phyloP scores from a whole-genome alignment of 2,113 vertebrate genomes.

The Elephantulus edwardii region DNA sequence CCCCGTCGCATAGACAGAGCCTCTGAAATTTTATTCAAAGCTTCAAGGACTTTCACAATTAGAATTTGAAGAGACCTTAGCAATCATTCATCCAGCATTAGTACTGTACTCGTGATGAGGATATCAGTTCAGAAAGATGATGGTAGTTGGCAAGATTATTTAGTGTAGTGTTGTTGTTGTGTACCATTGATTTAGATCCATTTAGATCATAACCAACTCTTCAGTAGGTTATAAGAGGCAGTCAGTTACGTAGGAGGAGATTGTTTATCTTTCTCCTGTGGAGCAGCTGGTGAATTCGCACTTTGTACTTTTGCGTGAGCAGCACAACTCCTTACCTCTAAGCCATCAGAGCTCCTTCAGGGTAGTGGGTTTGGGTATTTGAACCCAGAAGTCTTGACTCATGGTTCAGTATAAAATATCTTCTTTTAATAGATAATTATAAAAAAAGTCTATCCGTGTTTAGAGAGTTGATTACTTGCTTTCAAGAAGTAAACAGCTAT shows the following conservation, averaged over 20 bases:
- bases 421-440: neutral
- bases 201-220: too few species aligned
- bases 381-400: neutral
- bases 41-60: neutral
- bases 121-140: constrained; percentile 1
- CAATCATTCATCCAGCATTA: neutral
- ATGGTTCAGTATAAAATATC: neutral
- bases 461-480: neutral
- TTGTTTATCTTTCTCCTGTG: too few species aligned
- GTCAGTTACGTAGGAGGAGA: too few species aligned
- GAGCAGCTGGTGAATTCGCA: too few species aligned
- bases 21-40: neutral
- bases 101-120: neutral
- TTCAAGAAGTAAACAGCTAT: constrained; percentile 23
- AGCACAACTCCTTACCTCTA: too few species aligned
- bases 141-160: neutral
- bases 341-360: too few species aligned
- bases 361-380: neutral
- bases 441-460: neutral
- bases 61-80: neutral
- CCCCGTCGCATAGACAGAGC: neutral
- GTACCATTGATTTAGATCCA: too few species aligned
- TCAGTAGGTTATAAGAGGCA: too few species aligned
- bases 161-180: too few species aligned
- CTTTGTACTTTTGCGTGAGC: too few species aligned